Base-by-base conservation (phyloP, 2,113 vertebrate species). In the Pogonocichla stellata region DNA sequence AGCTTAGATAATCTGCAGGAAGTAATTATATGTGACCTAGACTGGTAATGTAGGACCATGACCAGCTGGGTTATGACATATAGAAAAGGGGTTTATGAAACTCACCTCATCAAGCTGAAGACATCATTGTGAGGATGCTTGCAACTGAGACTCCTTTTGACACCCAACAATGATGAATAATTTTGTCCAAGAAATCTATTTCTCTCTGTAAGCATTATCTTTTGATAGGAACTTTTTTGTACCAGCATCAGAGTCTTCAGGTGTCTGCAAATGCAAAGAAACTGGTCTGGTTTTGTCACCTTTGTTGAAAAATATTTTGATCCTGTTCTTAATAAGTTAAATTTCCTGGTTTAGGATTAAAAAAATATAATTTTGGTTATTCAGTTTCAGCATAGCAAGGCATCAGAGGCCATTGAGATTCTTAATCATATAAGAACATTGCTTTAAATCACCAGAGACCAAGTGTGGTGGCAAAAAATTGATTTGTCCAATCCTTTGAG, bases 141-240 rank as follows among this genome's bases (percentile, higher is more conserved):
- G 53, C 20, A 80, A 14, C 6, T 19, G 33, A 82, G 10, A 58
- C 3, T 26, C n/a, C 3, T 78, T 89, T 81, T 78, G 12, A 79
- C 24, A 66, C 8, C 10, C 80, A 51, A 47, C 1, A 73, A 31
- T 5, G 2, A 26, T 0, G 0, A 71, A 31, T 12, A 5, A 34
- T 78, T 78, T 74, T 29, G 0, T 47, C 16, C 54, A 34, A 87
- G 33, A 74, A 3, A 31, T 36, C 18, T 80, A 31, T 45, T 50
- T 81, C 13, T n/a, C 6, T 38, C 4, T 53, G 14, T 19, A 67
- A 71, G 7, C 3, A 33, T 14, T 33, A 34, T 8, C 31, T 84
- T 78, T 84, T 84, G 1, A 31, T 25, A 53, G 24, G 22, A 83
- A 8, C 3, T 77, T 77, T 73, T 40, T 29, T 50, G 9, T 73